These are phyloP conservation scores for Andrena praecox DNA, from an alignment of 2,888 invertebrate species.

Conservation along the genomic window DNA sequence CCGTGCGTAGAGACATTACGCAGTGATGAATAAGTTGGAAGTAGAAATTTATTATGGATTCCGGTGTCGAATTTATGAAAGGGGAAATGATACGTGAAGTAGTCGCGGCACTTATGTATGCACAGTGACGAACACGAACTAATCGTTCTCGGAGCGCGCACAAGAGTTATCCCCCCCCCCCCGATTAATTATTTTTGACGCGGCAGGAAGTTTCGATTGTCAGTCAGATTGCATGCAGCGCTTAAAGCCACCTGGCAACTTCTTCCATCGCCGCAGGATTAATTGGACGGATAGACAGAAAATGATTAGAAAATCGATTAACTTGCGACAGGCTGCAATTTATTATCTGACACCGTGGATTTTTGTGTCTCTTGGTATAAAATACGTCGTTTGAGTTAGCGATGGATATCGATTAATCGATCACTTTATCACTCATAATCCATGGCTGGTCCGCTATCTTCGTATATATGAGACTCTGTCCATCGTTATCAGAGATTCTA, in stretches of 20 bases:
- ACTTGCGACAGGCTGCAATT: slow-evolving; percentile 18
- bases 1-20: neutral
- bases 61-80: no score
- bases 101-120: neutral
- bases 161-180: neutral
- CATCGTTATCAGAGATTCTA: neutral
- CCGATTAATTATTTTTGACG: neutral
- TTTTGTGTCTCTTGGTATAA: neutral
- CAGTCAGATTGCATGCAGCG: neutral
- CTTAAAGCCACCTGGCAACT: slow-evolving; percentile 8
- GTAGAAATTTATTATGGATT: no score
- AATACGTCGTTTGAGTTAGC: neutral
- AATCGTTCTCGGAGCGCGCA: neutral
- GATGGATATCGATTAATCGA: slow-evolving; percentile 36
- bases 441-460: neutral
- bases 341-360: neutral
- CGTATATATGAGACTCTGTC: neutral
- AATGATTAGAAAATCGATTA: slow-evolving; percentile 38
- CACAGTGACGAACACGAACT: neutral
- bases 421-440: neutral
- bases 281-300: slow-evolving; percentile 12
- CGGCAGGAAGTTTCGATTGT: neutral
- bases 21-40: neutral
- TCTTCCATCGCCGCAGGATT: slow-evolving; percentile 2
- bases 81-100: no score